These are phyloP conservation scores for Euglossa dilemma DNA, from an alignment of 1,140 invertebrate species.

Conservation along the genomic window DNA sequence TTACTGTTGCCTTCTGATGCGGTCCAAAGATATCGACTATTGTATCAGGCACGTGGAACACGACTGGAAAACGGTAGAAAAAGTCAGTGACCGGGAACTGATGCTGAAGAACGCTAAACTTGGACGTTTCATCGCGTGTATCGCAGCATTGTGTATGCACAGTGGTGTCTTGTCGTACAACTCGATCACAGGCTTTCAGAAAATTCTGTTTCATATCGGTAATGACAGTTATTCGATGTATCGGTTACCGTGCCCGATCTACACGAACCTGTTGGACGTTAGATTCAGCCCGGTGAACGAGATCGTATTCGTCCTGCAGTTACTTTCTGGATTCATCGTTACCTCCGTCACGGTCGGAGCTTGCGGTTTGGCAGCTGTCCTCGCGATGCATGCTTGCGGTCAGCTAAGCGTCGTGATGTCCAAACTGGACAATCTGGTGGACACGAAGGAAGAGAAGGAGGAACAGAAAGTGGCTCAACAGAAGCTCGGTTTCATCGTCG, in stretches of 20 bases:
- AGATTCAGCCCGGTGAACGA: conserved; percentile 54
- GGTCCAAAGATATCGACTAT: conserved; percentile 54
- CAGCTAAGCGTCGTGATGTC: conserved; percentile 58
- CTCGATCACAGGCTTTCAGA: conserved; percentile 61
- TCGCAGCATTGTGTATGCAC: conserved; percentile 69
- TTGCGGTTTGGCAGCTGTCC: conserved; percentile 56
- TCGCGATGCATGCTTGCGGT: conserved; percentile 65
- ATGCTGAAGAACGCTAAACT: conserved; percentile 54
- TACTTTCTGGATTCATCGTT: conserved; percentile 40
- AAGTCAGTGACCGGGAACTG: conserved; percentile 16
- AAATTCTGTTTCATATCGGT: background rate
- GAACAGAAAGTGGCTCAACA: background rate
- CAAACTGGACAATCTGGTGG: conserved; percentile 44
- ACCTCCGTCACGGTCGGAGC: conserved; percentile 51
- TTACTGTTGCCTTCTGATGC: conserved; percentile 64
- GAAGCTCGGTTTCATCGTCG: conserved; percentile 34
- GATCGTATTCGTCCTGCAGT: conserved; percentile 46
- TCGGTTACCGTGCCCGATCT: conserved; percentile 48
- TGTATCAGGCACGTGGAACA: conserved; percentile 50
- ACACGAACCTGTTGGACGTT: conserved; percentile 39
- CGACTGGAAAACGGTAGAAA: conserved; percentile 47
- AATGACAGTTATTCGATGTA: conserved; percentile 55
- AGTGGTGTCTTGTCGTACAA: conserved; percentile 69
- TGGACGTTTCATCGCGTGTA: conserved; percentile 50
- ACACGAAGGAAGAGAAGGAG: background rate